Percentiles rank a stretch among this genome's conserved stretches.
Conservation (phyloP, 2,888 invertebrate species). For the Thereva nobilitata region DNA sequence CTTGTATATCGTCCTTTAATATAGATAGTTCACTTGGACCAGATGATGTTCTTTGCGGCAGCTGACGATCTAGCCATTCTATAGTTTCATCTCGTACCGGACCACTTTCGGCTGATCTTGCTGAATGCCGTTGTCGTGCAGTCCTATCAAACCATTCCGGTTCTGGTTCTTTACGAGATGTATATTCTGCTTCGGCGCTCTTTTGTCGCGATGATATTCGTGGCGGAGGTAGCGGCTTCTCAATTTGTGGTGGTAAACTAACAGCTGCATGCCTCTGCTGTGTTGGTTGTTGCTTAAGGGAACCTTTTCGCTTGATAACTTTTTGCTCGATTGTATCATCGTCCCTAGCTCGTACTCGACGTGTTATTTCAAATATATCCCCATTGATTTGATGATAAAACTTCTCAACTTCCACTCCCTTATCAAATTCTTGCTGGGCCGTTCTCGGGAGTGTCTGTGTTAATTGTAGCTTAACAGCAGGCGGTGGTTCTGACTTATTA, state of each 20-base stretch:
- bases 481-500: conserved; percentile 28
- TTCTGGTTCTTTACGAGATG: conserved; percentile 43
- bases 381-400: conserved; percentile 59
- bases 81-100: conserved; percentile 56
- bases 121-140: conserved; percentile 57
- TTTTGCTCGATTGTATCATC: conserved; percentile 57
- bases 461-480: conserved; percentile 44
- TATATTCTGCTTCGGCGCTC: conserved; percentile 46
- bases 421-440: conserved; percentile 54
- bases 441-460: conserved; percentile 46
- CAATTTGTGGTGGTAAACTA: conserved; percentile 46
- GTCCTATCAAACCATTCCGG: conserved; percentile 57
- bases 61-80: conserved; percentile 54
- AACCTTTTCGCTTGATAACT: conserved; percentile 52
- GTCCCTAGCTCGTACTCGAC: conserved; percentile 54
- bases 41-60: conserved; percentile 56
- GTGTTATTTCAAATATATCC: conserved; percentile 57
- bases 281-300: conserved; percentile 45
- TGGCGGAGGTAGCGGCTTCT: conserved; percentile 44
- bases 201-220: conserved; percentile 44
- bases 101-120: conserved; percentile 57
- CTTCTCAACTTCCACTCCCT: conserved; percentile 57
- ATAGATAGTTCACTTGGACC: conserved; percentile 58
- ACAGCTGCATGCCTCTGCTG: conserved; percentile 44
- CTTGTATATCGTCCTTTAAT: conserved; percentile 56